Evolutionary conservation across 2,888 invertebrate genomes (phyloP), one percentile per base, ranked within the genome.

Genomic region (Cryptophagus acutangulus): DNA sequence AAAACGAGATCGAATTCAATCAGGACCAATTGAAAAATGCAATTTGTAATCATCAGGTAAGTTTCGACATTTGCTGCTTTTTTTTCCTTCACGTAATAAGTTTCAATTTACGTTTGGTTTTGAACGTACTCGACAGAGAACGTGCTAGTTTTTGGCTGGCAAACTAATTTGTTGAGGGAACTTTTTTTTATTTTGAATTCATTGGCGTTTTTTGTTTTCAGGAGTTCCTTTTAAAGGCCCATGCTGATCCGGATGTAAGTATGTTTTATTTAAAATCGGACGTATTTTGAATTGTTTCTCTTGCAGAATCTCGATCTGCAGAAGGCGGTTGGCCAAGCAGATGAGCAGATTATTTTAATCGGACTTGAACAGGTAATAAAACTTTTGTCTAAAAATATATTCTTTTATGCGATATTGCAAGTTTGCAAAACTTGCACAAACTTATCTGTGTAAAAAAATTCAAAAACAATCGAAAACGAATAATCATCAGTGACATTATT

Each of bases 31-130:
- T 71, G 51, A 66, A 65, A 63, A 61, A 58, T 49, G 69, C 68
- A 41, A 69, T 71, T 56, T 55, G 61, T 49, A 64, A 64, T 60
- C 71, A 71, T 62, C 70, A 71, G 66, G 70, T 70, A 66, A 67
- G 60, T 62, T 57, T 48, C 37, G 37, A 38, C 42, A 39, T 40
- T 31, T 10, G 24, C n/a, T 20, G 24, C 24, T 20, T 20, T 40
- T 35, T 51, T 57, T 55, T 43, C 33, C 51, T 41, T 38, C 48
- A 56, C 55, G 54, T 57, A 20, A 20, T 20, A 8, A 20, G 6
- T 20, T 20, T 6, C 12, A 26, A 26, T 13, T 3, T 4, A 26
- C 3, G 3, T 26, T 8, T 3, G 9, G 12, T 26, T 26, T 26
- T n/a, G n/a, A n/a, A n/a, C n/a, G n/a, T n/a, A n/a, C n/a, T n/a